Conservation (phyloP, 2,113 vertebrate genomes). For the Varanus komodoensis region DNA sequence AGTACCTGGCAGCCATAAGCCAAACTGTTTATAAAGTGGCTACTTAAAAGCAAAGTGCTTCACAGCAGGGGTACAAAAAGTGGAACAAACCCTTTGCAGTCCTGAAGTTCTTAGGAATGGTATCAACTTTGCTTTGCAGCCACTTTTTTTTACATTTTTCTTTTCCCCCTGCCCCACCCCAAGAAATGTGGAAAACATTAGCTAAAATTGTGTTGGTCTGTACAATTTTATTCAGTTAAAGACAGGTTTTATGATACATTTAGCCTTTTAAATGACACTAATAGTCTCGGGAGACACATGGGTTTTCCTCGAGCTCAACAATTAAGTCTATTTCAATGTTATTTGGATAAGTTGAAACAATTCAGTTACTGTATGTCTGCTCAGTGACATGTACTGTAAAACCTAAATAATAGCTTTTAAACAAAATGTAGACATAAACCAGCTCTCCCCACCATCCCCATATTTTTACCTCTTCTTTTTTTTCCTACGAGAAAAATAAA, state of each 20-base stretch:
- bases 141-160: constrained; percentile 10
- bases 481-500: constrained; percentile 52
- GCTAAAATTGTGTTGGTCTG: constrained; percentile 85
- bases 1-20: constrained; percentile 1
- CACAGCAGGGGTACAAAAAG: constrained; percentile 1
- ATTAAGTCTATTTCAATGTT: constrained; percentile 86
- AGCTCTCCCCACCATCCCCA: constrained; percentile 49
- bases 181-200: constrained; percentile 88
- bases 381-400: constrained; percentile 69
- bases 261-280: constrained; percentile 87
- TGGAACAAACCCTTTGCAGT: constrained; percentile 42
- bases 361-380: constrained; percentile 83
- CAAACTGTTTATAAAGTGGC: constrained; percentile 5
- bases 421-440: constrained; percentile 69
- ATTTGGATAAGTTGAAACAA: constrained; percentile 84
- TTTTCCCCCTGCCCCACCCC: constrained; percentile 43
- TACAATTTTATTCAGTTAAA: constrained; percentile 84
- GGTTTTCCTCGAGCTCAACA: constrained; percentile 82
- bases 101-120: constrained; percentile 56
- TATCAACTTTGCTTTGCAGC: constrained; percentile 57
- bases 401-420: constrained; percentile 73
- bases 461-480: constrained; percentile 62
- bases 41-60: constrained; percentile 33
- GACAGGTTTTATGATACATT: constrained; percentile 88
- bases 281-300: constrained; percentile 82